Conservation (phyloP, 2,797 vertebrate species). For the Moxostoma hubbsi region DNA sequence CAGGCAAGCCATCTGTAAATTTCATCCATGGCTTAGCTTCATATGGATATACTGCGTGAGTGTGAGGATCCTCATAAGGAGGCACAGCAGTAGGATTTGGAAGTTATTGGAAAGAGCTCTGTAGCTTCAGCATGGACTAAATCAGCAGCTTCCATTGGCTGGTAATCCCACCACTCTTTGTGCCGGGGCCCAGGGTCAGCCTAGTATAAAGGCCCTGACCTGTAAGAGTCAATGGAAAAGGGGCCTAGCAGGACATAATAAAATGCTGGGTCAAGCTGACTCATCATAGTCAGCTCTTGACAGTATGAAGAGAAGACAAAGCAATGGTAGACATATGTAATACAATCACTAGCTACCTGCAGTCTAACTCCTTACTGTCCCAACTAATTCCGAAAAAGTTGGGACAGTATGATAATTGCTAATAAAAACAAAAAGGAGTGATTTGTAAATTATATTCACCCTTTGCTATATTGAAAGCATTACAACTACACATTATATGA, state of each 20-base stretch:
- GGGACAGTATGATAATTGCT: no score
- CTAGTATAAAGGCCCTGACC: conserved; percentile 68
- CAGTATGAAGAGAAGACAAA: conserved; percentile 19
- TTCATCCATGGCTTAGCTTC: not conserved
- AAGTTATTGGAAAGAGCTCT: conserved; percentile 77
- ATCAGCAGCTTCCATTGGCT: conserved; percentile 63
- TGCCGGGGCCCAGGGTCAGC: conserved; percentile 62
- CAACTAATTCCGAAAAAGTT: not conserved
- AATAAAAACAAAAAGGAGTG: no score
- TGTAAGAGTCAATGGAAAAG: conserved; percentile 67
- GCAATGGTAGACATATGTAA: conserved; percentile 5
- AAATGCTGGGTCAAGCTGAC: conserved; percentile 76
- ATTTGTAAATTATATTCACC: no score
- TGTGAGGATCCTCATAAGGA: conserved; percentile 10
- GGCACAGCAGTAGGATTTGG: conserved; percentile 69
- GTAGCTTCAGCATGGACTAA: conserved; percentile 68
- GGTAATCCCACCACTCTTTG: conserved; percentile 69
- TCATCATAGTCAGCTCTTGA: conserved; percentile 53
- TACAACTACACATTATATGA: no score
- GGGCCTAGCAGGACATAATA: conserved; percentile 63
- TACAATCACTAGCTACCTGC: not conserved
- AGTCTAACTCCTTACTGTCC: no score
- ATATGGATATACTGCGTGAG: not conserved
- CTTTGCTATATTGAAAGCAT: no score
- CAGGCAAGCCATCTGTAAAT: not conserved